Percentiles rank a stretch among this genome's conserved stretches.
Evolutionary conservation across 2,888 invertebrate genomes (phyloP).

Genomic region (Agrenia bidenticulata): DNA sequence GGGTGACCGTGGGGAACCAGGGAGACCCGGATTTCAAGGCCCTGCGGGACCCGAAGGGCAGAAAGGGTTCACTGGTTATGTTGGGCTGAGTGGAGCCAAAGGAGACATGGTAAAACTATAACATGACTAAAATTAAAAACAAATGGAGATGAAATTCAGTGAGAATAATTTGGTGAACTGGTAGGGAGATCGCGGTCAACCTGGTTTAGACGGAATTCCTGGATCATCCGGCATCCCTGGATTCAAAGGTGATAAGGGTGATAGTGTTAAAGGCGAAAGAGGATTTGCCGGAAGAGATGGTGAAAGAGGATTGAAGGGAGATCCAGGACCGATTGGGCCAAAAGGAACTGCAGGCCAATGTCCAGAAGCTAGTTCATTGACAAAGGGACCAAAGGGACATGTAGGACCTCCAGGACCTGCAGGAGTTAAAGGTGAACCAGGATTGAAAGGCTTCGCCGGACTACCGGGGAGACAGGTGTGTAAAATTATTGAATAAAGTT

Average conservation of each 20-base stretch:
- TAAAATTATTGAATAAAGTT: too few relatives aligned
- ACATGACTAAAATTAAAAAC: background rate
- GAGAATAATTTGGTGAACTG: background rate
- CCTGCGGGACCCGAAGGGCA: conserved; percentile 65
- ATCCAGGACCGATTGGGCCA: conserved; percentile 60
- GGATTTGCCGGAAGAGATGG: conserved; percentile 67
- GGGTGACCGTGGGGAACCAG: conserved; percentile 64
- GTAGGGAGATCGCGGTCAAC: conserved; percentile 55
- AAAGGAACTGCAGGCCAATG: conserved; percentile 55
- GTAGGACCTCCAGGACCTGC: conserved; percentile 73
- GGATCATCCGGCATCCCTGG: conserved; percentile 57
- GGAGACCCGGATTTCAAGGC: conserved; percentile 66
- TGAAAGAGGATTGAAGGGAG: conserved; percentile 41
- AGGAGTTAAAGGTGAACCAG: conserved; percentile 59
- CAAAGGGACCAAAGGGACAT: conserved; percentile 54
- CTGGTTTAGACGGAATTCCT: conserved; percentile 52
- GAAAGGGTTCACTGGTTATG: conserved; percentile 65
- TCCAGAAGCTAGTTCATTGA: conserved; percentile 27
- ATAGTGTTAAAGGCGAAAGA: conserved; percentile 72
- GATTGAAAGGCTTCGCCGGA: conserved; percentile 64
- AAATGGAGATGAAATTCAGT: too few relatives aligned
- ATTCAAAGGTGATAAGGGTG: conserved; percentile 65
- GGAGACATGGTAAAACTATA: conserved; percentile 45
- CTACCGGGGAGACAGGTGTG: conserved; percentile 63
- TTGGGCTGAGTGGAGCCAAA: conserved; percentile 61